A percentile compares a stretch with the other conserved stretches of the same genome.
Evolutionary conservation across 2,113 vertebrate species (phyloP).

Genomic region (Otocyon megalotis): DNA sequence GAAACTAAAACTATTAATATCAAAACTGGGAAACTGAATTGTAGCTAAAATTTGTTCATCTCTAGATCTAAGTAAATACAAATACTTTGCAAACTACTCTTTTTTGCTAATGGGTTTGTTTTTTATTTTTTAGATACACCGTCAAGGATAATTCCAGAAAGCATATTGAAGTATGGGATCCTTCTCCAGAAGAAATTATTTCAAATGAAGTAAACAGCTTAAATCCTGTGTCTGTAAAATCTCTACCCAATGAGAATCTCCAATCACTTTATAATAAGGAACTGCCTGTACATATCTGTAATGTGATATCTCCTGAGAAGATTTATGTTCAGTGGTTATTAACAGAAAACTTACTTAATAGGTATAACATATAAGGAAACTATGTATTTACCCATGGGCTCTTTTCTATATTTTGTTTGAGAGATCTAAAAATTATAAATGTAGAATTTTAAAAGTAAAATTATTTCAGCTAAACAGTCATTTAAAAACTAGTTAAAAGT

Average conservation of each 20-base stretch:
- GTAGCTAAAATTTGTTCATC: conserved; percentile 20
- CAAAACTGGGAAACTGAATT: conserved; percentile 10
- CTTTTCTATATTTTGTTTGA: conserved; percentile 19
- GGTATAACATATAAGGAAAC: conserved; percentile 85
- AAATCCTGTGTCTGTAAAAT: conserved; percentile 23
- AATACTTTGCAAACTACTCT: conserved; percentile 31
- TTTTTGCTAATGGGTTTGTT: conserved; percentile 24
- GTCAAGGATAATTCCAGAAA: conserved; percentile 65
- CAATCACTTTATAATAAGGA: conserved; percentile 82
- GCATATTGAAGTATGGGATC: conserved; percentile 87
- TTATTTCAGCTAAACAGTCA: conserved; percentile 41
- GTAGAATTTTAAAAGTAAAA: conserved; percentile 46
- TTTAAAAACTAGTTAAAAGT: conserved; percentile 21
- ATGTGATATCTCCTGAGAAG: conserved; percentile 93
- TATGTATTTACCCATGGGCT: neutral
- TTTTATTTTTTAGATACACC: conserved; percentile 77
- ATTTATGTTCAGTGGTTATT: conserved; percentile 91
- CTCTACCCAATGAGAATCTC: conserved; percentile 71
- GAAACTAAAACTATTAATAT: neutral
- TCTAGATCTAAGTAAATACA: conserved; percentile 51
- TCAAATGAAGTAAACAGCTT: conserved; percentile 74
- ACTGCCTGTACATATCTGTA: conserved; percentile 89
- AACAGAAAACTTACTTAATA: conserved; percentile 88
- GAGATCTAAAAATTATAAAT: conserved; percentile 47
- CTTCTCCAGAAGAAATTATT: conserved; percentile 81